Evolutionary conservation across 2,797 vertebrate genomes (phyloP).

Genomic region (Leptodactylus fallax): DNA sequence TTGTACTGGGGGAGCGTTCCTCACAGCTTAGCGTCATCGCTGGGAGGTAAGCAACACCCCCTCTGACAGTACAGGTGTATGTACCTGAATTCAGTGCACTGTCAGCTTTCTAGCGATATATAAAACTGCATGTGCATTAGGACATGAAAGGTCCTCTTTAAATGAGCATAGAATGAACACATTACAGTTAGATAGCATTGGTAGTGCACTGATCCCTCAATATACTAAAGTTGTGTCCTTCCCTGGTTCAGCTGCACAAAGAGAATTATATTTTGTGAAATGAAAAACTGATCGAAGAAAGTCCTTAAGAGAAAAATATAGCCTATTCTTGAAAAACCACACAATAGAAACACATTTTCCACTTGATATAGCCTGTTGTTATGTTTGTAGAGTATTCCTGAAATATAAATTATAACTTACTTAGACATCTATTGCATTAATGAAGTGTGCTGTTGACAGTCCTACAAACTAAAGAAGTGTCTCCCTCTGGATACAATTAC

Average conservation of each 20-base stretch:
- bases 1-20: no score
- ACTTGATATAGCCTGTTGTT: not conserved
- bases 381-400: not conserved
- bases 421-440: not conserved
- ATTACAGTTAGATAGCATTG: not conserved
- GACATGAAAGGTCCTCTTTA: no score
- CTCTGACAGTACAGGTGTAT: no score
- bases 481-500: not conserved
- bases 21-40: no score
- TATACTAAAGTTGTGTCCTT: not conserved
- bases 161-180: not conserved
- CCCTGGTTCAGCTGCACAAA: not conserved
- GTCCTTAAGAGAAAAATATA: not conserved
- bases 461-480: constrained; percentile 5
- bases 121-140: no score
- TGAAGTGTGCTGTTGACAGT: not conserved
- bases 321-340: not conserved
- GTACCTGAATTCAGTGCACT: no score
- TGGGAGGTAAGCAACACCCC: no score
- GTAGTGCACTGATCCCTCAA: not conserved
- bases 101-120: no score
- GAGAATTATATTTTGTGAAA: not conserved
- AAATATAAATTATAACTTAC: not conserved
- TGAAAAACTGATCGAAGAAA: not conserved
- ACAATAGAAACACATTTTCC: not conserved